Conservation (phyloP, 2,888 invertebrate species). For the Diploptera punctata region DNA sequence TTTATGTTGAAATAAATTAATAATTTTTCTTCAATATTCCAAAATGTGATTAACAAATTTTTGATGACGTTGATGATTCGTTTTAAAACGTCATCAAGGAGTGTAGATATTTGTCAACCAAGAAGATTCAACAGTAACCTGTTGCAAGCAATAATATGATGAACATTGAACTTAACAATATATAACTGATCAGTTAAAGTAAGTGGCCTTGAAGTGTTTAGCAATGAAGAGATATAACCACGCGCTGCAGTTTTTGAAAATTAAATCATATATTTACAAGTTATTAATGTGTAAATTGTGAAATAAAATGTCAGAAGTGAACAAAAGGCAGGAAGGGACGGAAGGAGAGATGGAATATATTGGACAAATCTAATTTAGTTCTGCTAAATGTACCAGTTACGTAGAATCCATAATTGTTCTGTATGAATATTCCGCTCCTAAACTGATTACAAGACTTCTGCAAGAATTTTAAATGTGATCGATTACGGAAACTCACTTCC, state of each 20-base stretch:
- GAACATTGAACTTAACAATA: too few relatives aligned
- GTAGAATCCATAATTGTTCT: conserved; percentile 37
- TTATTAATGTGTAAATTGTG: neutral
- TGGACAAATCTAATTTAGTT: conserved; percentile 39
- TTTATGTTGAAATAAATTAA: too few relatives aligned
- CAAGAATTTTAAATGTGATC: conserved; percentile 34
- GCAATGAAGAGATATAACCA: too few relatives aligned
- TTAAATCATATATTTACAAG: neutral
- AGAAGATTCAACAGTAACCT: neutral
- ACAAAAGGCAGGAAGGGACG: neutral
- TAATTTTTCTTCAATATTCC: too few relatives aligned
- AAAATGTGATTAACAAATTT: neutral
- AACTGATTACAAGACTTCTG: conserved; percentile 37
- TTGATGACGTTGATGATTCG: neutral
- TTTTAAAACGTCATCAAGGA: neutral
- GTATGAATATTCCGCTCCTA: conserved; percentile 42
- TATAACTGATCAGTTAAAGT: too few relatives aligned
- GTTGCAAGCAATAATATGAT: too few relatives aligned
- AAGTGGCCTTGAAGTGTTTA: too few relatives aligned
- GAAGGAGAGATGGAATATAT: conserved; percentile 8
- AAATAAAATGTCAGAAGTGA: neutral
- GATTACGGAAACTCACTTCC: conserved; percentile 21
- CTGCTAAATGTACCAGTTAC: conserved; percentile 34
- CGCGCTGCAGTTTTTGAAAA: too few relatives aligned
- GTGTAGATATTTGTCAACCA: neutral